These are phyloP conservation scores for Glomeris marginata DNA, from an alignment of 2,888 invertebrate species.

Conservation along the genomic window DNA sequence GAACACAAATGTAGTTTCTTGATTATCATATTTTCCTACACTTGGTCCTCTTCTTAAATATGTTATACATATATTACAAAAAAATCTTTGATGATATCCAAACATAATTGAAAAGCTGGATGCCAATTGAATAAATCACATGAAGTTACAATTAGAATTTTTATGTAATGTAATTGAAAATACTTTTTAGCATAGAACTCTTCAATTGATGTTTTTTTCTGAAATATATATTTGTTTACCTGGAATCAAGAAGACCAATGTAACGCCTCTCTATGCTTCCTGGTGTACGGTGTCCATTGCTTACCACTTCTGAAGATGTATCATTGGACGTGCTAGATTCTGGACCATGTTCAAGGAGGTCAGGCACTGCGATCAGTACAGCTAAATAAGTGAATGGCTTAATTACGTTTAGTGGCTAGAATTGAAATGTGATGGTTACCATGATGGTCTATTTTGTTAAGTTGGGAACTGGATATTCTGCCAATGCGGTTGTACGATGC, in stretches of 20 bases:
- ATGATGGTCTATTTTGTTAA: background rate
- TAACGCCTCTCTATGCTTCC: conserved; percentile 10
- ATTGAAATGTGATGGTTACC: background rate
- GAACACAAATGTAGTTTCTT: conserved; percentile 12
- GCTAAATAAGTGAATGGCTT: background rate
- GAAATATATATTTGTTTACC: too few relatives aligned
- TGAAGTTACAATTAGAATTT: too few relatives aligned
- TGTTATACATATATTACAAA: too few relatives aligned
- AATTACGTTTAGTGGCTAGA: background rate
- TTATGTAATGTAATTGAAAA: too few relatives aligned
- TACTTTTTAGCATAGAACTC: too few relatives aligned
- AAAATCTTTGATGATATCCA: background rate
- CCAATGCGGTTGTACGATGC: conserved; percentile 1
- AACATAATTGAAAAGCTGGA: too few relatives aligned
- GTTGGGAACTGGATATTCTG: background rate
- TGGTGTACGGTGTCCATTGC: conserved; percentile 2
- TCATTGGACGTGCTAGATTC: conserved; percentile 15
- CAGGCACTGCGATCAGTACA: conserved; percentile 11
- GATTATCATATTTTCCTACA: conserved; percentile 1
- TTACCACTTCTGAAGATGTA: conserved; percentile 9
- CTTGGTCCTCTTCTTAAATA: background rate
- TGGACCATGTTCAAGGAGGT: conserved; percentile 14
- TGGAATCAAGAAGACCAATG: background rate
- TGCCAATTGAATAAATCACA: too few relatives aligned
- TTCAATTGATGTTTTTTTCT: too few relatives aligned